Conservation (phyloP, 1,140 invertebrate genomes). For the Mizuhopecten yessoensis region DNA sequence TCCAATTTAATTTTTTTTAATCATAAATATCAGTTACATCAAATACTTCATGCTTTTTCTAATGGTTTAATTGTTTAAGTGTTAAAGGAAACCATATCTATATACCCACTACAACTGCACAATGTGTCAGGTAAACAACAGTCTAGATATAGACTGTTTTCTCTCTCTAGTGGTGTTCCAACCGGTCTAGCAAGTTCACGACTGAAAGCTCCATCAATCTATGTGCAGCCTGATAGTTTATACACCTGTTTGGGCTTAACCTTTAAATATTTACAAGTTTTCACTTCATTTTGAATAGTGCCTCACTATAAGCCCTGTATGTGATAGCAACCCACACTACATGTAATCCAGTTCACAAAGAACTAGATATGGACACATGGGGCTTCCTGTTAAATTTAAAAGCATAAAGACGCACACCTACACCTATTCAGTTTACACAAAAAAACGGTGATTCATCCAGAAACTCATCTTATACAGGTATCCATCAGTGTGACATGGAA, state of each 20-base stretch:
- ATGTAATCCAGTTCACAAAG: conserved; percentile 20
- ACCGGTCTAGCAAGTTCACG: not conserved
- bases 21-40: not conserved
- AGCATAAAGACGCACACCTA: not conserved
- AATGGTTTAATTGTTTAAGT: no score
- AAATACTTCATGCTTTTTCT: no score
- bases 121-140: no score
- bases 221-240: not conserved
- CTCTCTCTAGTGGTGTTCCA: not conserved
- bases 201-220: not conserved
- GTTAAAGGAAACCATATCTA: no score
- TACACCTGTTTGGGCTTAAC: conserved; percentile 7
- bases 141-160: no score
- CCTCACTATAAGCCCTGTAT: not conserved
- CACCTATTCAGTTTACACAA: not conserved
- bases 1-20: no score
- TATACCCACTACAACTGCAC: no score
- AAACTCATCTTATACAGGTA: not conserved
- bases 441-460: not conserved
- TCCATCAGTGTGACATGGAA: not conserved
- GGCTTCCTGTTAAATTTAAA: not conserved
- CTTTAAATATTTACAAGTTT: conserved; percentile 40
- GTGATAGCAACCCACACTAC: not conserved
- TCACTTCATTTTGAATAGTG: not conserved
- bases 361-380: not conserved